Base-by-base conservation (phyloP, 1,140 invertebrate genomes). In the Aphaenogaster floridana region DNA sequence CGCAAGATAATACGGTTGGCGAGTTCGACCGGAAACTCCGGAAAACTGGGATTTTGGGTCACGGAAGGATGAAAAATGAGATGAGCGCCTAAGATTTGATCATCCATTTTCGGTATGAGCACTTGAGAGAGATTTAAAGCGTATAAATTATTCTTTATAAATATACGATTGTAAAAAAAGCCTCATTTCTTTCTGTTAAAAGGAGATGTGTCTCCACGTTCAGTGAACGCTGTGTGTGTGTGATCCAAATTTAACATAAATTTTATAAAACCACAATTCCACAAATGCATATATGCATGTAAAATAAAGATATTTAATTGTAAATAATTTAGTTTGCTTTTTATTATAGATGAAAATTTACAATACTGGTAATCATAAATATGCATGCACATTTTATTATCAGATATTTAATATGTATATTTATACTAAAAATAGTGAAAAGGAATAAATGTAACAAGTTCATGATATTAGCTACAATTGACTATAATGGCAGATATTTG, bases 31-130 rank as follows among this genome's bases (percentile, higher is more conserved):
- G 68, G 39, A 61, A 84, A 84, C 17, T 76, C 15, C 17, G 39
- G 39, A 13, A 74, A 28, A 61, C 39, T 59, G 17, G 48, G 57
- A 69, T 84, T 74, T 84, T 61, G 11, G 80, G 42, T 76, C 54
- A 50, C 13, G 45, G 42, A 74, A 17, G 36, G 28, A 72, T 83
- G 34, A 84, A 84, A 84, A 84, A 54, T 74, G 80, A 42, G n/a
- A 74, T 61, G 66, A 11, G 21, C 54, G 54, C 2, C 7, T 45
- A 42, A 48, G 69, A 84, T 84, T 74, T 63, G 9, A 57, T 42
- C 28, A 57, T 8, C 52, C 42, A 84, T 61, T 76, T 48, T 84
- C 34, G 2, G 13, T 48, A 36, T 7, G 69, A 45, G 42, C 34
- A 63, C 39, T 72, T 36, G n/a, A 83, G 39, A 45, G 68, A 72